Conservation (phyloP, 2,888 invertebrate species). For the Hypsopygia costalis region DNA sequence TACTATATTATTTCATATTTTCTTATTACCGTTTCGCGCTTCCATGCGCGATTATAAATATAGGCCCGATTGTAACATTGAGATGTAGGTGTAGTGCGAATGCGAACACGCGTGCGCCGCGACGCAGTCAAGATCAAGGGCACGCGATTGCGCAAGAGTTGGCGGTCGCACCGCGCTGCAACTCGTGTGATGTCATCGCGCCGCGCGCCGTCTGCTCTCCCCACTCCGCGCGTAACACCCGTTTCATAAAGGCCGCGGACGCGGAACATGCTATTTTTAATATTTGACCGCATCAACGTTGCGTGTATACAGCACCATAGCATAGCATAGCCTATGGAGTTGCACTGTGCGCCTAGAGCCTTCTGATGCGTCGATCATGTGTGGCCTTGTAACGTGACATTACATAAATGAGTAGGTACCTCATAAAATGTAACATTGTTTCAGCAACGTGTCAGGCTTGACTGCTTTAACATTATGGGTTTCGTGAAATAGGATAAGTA, state of each 20-base stretch:
- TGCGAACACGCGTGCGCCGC: conserved; percentile 71
- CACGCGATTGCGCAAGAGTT: conserved; percentile 77
- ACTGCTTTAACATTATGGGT: no score
- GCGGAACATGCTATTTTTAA: conserved; percentile 68
- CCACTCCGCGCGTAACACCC: conserved; percentile 36
- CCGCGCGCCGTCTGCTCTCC: conserved; percentile 50
- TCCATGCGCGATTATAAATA: conserved; percentile 71
- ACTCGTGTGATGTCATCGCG: conserved; percentile 71
- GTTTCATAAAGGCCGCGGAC: conserved; percentile 59
- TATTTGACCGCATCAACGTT: conserved; percentile 33
- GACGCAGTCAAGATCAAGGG: conserved; percentile 81
- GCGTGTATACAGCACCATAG: conserved; percentile 15
- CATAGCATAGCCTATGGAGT: conserved; percentile 10
- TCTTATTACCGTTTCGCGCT: conserved; percentile 62
- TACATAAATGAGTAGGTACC: background rate
- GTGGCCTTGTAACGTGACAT: background rate
- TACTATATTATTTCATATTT: conserved; percentile 44
- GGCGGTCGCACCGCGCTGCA: conserved; percentile 74
- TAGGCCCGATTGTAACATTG: conserved; percentile 58
- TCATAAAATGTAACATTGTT: background rate
- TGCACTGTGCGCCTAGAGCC: background rate
- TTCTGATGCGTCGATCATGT: background rate
- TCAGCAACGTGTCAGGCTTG: background rate
- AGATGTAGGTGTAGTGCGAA: conserved; percentile 56
- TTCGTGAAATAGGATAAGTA: no score